Conservation (phyloP, 2,113 vertebrate species). For the Callionymus lyra region DNA sequence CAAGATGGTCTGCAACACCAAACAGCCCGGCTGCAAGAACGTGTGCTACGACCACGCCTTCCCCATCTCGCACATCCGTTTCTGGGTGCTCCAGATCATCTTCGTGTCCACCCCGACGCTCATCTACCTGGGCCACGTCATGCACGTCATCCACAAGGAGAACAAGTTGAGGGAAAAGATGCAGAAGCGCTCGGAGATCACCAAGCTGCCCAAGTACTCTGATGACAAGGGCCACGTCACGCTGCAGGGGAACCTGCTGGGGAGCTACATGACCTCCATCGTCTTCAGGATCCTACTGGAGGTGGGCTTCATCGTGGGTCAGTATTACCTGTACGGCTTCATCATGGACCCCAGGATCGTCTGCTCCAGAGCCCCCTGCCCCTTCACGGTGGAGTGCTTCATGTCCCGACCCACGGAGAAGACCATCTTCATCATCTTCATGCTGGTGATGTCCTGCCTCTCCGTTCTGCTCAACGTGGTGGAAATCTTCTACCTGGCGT, state of each 20-base stretch:
- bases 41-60: conserved; percentile 93
- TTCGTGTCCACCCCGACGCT: conserved; percentile 86
- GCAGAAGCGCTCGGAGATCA: conserved; percentile 9
- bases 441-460: conserved; percentile 72
- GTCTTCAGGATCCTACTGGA: conserved; percentile 83
- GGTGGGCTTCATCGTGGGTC: conserved; percentile 83
- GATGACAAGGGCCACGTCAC: conserved; percentile 74
- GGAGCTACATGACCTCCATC: conserved; percentile 84
- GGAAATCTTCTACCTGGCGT: conserved; percentile 83
- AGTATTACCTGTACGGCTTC: conserved; percentile 91
- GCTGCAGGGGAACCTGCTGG: conserved; percentile 79
- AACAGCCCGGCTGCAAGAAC: conserved; percentile 89
- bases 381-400: conserved; percentile 89
- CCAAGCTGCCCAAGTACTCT: conserved; percentile 62
- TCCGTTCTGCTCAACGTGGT: conserved; percentile 83
- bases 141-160: conserved; percentile 83
- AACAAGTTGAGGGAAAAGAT: conserved; percentile 70
- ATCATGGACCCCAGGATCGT: conserved; percentile 74
- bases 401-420: conserved; percentile 95
- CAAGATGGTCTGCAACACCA: conserved; percentile 87
- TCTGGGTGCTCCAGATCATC: conserved; percentile 96
- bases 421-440: conserved; percentile 87
- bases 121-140: conserved; percentile 85
- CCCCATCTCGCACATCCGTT: conserved; percentile 92
- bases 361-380: conserved; percentile 81